These are phyloP conservation scores for Rhodophaea formosa DNA, from an alignment of 2,888 invertebrate species.

Conservation along the genomic window DNA sequence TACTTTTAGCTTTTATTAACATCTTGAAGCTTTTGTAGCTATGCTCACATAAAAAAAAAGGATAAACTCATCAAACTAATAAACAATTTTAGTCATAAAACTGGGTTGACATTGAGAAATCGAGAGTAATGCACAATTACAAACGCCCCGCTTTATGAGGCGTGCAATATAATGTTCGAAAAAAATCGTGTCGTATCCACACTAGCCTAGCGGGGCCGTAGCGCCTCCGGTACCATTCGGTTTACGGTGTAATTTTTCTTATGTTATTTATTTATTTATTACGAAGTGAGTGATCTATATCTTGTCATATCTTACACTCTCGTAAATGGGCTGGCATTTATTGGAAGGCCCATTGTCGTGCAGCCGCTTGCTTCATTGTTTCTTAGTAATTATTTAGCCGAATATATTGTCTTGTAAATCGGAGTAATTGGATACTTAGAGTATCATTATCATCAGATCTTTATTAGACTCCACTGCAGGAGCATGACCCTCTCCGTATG, in stretches of 20 bases:
- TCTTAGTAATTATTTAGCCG: constrained; percentile 7
- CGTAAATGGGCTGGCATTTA: constrained; percentile 77
- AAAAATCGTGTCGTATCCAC: constrained; percentile 42
- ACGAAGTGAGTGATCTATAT: constrained; percentile 80
- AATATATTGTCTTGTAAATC: not conserved
- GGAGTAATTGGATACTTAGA: not conserved
- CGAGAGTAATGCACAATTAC: too few species aligned
- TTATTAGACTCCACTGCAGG: too few species aligned
- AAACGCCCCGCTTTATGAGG: too few species aligned
- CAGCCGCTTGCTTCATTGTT: constrained; percentile 8
- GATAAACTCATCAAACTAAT: too few species aligned
- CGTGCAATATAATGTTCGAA: not conserved
- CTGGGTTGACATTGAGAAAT: too few species aligned
- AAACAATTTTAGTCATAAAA: too few species aligned
- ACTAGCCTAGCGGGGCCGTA: constrained; percentile 40
- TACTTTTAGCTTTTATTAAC: too few species aligned
- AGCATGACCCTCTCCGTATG: too few species aligned
- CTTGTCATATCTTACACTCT: constrained; percentile 81
- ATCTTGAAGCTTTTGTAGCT: too few species aligned
- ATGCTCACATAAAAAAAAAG: too few species aligned
- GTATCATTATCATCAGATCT: too few species aligned
- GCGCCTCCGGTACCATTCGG: constrained; percentile 80
- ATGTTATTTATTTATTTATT: constrained; percentile 82
- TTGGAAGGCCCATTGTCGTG: constrained; percentile 49
- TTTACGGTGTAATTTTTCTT: constrained; percentile 81